Evolutionary conservation across 2,888 invertebrate genomes (phyloP), one percentile per base, ranked within the genome.

Genomic region (Ypsolopha scabrella): DNA sequence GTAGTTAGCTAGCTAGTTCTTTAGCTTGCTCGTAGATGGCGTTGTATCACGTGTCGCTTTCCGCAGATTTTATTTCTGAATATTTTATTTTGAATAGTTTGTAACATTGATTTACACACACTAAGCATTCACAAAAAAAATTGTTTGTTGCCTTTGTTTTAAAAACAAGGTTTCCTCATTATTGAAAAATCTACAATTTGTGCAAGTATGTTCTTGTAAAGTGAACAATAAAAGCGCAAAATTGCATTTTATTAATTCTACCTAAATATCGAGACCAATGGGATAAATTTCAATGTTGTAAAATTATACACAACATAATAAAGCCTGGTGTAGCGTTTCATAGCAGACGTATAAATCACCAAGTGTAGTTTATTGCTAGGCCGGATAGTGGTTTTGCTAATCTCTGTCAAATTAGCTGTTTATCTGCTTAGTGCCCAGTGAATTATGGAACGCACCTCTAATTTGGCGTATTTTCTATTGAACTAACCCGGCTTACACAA

Each of bases 401-500:
- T 49, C 49, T 41, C 24, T 49, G 41, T 49, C 49, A 39, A 49
- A 49, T 49, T 41, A 41, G 33, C 49, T 49, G 49, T 41, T 39
- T 49, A 49, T 49, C 41, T 49, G 41, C 39, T 39, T 11, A 49
- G 33, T 35, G 24, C 10, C 14, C 4, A 36, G 33, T 36, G 47
- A 47, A 36, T 47, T 37, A 47, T 47, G 47, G 47, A 7, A 7
- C 47, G 47, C 43, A 11, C 13, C 47, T 11, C 13, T 11, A 46
- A 43, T 24, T 24, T 24, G 24, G 24, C 24, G 24, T 24, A 24
- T 24, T 24, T 24, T 24, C 24, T 24, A 24, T 24, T 24, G 24
- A 39, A n/a, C n/a, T 39, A 39, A 6, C n/a, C 10, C 3, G 39
- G 39, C n/a, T 39, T 9, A 9, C 6, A 39, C 39, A 3, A 39